Conservation (phyloP, 2,113 vertebrate species). For the Anarhynchus alexandrinus region DNA sequence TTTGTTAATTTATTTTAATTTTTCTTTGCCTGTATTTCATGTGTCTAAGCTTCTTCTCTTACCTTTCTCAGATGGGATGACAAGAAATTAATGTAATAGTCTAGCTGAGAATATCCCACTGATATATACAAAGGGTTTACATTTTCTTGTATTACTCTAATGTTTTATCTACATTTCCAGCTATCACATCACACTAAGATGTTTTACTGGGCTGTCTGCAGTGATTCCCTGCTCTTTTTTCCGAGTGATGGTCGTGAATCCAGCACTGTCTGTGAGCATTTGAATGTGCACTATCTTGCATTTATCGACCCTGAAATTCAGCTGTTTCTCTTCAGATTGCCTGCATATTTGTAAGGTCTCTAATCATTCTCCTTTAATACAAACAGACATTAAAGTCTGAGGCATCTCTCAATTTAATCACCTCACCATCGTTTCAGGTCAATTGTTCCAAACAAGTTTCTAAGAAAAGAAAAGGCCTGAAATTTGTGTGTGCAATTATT, state of each 20-base stretch:
- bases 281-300: background rate
- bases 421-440: background rate
- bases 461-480: background rate
- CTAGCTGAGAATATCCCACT: background rate
- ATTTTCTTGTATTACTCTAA: background rate
- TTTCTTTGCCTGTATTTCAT: background rate
- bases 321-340: background rate
- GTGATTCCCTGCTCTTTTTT: background rate
- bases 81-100: background rate
- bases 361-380: background rate
- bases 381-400: background rate
- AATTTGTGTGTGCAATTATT: background rate
- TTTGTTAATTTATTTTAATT: background rate
- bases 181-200: background rate
- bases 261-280: background rate
- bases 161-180: constrained; percentile 6
- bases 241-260: background rate
- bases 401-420: background rate
- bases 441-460: background rate
- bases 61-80: background rate
- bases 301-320: constrained; percentile 5
- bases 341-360: background rate
- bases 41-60: background rate
- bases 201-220: background rate
- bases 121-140: background rate